These are phyloP conservation scores for Cephonodes hylas DNA, from an alignment of 2,888 invertebrate species.

Conservation along the genomic window DNA sequence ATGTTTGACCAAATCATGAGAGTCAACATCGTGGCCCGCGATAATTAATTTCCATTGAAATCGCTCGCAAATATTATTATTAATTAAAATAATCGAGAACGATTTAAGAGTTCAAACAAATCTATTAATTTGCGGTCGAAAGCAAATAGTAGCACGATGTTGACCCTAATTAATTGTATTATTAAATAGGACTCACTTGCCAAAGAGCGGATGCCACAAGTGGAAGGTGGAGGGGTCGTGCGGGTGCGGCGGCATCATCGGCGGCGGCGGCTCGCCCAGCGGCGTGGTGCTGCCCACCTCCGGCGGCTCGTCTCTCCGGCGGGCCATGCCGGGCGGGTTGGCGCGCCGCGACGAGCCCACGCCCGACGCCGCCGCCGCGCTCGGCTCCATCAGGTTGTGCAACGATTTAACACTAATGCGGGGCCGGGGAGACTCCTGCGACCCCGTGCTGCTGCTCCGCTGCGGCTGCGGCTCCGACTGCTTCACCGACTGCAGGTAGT, in stretches of 20 bases:
- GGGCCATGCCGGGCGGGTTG: conserved; percentile 68
- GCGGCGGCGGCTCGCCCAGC: conserved; percentile 70
- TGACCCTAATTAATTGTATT: neutral
- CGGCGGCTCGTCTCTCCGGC: conserved; percentile 80
- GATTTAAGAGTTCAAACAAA: neutral
- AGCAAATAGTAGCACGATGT: neutral
- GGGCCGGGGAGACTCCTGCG: conserved; percentile 77
- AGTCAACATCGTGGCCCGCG: neutral
- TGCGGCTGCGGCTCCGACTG: conserved; percentile 53
- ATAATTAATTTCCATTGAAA: neutral
- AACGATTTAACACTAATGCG: conserved; percentile 83
- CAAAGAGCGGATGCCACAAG: conserved; percentile 92
- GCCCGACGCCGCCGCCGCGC: conserved; percentile 56
- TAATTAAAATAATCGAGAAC: neutral
- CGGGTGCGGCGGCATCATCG: conserved; percentile 60
- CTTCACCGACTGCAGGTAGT: conserved; percentile 66
- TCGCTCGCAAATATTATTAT: neutral
- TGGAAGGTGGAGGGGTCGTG: conserved; percentile 83
- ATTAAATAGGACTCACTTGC: conserved; percentile 84
- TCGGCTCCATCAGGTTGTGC: conserved; percentile 82
- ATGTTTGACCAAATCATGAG: neutral
- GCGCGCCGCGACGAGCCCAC: conserved; percentile 50
- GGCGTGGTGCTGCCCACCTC: conserved; percentile 85
- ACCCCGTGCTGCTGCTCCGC: conserved; percentile 49
- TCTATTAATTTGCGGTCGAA: neutral